phyloP scores from a whole-genome alignment of 1,140 invertebrate species.

The Rhizoglyphus robini region DNA sequence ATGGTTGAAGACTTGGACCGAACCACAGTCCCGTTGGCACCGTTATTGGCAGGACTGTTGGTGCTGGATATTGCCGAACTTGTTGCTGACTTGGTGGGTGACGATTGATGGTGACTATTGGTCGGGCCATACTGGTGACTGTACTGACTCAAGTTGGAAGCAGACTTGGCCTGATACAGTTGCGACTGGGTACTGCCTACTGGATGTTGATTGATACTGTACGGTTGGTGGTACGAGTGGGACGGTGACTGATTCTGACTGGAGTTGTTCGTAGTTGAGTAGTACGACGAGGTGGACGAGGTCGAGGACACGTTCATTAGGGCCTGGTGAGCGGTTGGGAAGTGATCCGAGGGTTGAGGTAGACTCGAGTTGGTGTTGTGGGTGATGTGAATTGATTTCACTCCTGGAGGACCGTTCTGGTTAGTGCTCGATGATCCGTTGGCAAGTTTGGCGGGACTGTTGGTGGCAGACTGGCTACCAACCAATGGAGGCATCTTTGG shows the following conservation, averaged over 20 bases:
- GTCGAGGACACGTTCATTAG: slow-evolving; percentile 7
- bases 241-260: not conserved
- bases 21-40: not conserved
- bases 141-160: not conserved
- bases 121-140: not conserved
- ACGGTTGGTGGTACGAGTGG: not conserved
- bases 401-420: not conserved
- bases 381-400: slow-evolving; percentile 12
- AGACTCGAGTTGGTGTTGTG: not conserved
- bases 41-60: not conserved
- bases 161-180: not conserved
- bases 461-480: not conserved
- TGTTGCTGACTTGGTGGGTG: not conserved
- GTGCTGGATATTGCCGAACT: not conserved
- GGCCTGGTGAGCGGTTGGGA: not conserved
- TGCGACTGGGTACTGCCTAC: not conserved
- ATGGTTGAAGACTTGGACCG: not conserved
- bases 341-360: not conserved
- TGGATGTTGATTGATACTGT: not conserved
- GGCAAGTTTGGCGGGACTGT: not conserved
- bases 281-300: not conserved
- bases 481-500: not conserved
- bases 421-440: not conserved
- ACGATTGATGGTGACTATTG: not conserved
- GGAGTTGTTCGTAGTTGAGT: not conserved